Base-by-base conservation (phyloP, 2,888 invertebrate species). In the Fabriciana adippe region DNA sequence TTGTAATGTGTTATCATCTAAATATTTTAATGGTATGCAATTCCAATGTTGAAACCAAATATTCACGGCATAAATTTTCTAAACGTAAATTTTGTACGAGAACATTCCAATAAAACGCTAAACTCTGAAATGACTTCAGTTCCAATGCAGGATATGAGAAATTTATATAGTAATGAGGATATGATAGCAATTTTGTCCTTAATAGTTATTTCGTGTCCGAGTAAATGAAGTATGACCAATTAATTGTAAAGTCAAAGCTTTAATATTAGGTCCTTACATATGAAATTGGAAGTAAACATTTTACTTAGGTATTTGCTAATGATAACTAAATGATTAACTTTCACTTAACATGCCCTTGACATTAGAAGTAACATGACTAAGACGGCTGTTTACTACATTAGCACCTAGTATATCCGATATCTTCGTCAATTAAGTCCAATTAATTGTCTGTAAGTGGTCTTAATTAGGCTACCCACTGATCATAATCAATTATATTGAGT, bases 381-480 rank as follows among this genome's bases (percentile, higher is more conserved):
- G 18, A 35, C 35, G 5, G 16, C 18, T 41, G 35, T 41, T 41
- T 55, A 35, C 6, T 55, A 59, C n/a, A 31, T 57, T 21, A 15
- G 21, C 13, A 48, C 35, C 41, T 60, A 66, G 59, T 60, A 48
- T 48, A 54, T 55, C 21, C 54, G 41, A 55, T 66, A 59, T 54
- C 41, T 60, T 55, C 31, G 45, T 35, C 66, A 60, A 61, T 66
- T 55, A 55, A 60, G 47, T 55, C 55, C 66, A 53, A 55, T 66
- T 50, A 61, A 60, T 61, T 61, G n/a, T 26, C 59, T n/a, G 55
- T 66, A 57, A 65, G 56, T 65, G 66, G 60, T 35, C 66, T 55
- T 66, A 60, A 66, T 66, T 55, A 66, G 66, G 48, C 59, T 55
- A 47, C 60, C 60, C 60, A 60, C 55, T 66, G 66, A 60, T 66